Evolutionary conservation across 2,113 vertebrate species (phyloP), one percentile per base, ranked within the genome.

Genomic region (Corythornis cristatus): DNA sequence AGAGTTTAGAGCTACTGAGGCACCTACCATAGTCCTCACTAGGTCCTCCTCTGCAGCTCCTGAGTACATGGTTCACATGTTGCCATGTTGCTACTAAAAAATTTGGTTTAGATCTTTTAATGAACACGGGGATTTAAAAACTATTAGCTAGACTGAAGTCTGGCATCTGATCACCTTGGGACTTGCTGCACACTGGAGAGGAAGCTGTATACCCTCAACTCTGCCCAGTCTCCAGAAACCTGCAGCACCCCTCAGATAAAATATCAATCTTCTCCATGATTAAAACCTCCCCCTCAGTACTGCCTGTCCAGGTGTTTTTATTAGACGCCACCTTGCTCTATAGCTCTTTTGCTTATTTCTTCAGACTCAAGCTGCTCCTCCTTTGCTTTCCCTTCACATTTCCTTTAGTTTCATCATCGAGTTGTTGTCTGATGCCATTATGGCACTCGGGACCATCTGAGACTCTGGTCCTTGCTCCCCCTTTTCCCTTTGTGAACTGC

Each of bases 51-150:
- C 50, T 0, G 35, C 83, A 76, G 48, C 22, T 17, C 29, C 45
- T 0, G 0, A 25, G 42, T 2, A 15, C 16, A 2, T 1, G 8
- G 25, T 8, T 83, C 61, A 35, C 31, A 7, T 10, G 18, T 0
- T 68, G 53, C 60, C 23, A 46, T 1, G 22, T 7, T 15, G 20
- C 45, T 56, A 9, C 19, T 71, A 50, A 31, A 92, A 71, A n/a
- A 8, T 35, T 67, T 43, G 22, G 3, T 33, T 94, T 12, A 46
- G 25, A 57, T 4, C 23, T 58, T 70, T 76, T 56, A 40, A 45
- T 8, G 26, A 84, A 26, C 33, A 35, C 17, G 43, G 35, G 20
- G 5, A 8, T 71, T 93, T 87, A 56, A 72, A 42, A 79, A 40
- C 3, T 29, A 42, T 54, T 22, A 79, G 58, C 57, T 31, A n/a